phyloP scores from a whole-genome alignment of 1,140 invertebrate species.

The Zaprionus ornatus region DNA sequence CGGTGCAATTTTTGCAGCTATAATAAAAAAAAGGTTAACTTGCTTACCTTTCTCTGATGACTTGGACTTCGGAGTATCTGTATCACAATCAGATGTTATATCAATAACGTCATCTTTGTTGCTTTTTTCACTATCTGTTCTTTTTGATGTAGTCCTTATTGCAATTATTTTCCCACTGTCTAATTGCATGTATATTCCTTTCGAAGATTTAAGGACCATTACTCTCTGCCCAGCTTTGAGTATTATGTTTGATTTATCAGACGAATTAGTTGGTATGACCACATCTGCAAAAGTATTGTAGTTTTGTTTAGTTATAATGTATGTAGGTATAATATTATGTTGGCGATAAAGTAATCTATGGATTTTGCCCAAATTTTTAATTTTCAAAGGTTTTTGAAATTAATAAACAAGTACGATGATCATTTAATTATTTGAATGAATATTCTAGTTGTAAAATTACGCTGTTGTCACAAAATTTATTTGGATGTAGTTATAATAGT shows the following conservation, averaged over 20 bases:
- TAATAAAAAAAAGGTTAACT: too few species aligned
- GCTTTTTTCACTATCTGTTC: slow-evolving; percentile 50
- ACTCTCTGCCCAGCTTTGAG: slow-evolving; percentile 96
- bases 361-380: too few species aligned
- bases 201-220: slow-evolving; percentile 96
- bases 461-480: too few species aligned
- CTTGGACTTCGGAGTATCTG: slow-evolving; percentile 57
- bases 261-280: slow-evolving; percentile 95
- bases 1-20: too few species aligned
- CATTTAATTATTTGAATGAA: too few species aligned
- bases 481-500: too few species aligned
- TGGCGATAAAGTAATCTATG: too few species aligned
- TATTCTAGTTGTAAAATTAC: too few species aligned
- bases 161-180: slow-evolving; percentile 98
- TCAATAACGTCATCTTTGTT: slow-evolving; percentile 77
- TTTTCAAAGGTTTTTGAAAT: too few species aligned
- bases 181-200: slow-evolving; percentile 97
- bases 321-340: not conserved
- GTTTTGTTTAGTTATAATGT: not conserved
- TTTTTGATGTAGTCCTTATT: slow-evolving; percentile 85
- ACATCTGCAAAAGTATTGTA: slow-evolving; percentile 88
- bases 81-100: slow-evolving; percentile 75
- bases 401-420: too few species aligned
- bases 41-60: slow-evolving; percentile 58
- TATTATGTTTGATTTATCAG: slow-evolving; percentile 93